Evolutionary conservation across 1,140 invertebrate genomes (phyloP).

Genomic region (Sycophaga agraensis): DNA sequence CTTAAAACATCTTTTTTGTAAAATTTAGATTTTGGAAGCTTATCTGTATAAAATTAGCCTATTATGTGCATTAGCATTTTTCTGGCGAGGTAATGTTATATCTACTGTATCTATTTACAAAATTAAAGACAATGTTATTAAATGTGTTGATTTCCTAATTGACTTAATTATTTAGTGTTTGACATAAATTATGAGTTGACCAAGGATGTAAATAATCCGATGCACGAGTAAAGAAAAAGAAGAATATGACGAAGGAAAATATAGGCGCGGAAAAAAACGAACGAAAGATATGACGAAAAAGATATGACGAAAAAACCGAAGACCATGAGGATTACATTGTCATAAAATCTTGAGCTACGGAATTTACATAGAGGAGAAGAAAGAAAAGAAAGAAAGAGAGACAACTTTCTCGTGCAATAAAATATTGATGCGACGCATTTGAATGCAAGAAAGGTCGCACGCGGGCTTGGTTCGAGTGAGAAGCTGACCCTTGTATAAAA

Average conservation of each 20-base stretch:
- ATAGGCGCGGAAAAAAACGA: background rate
- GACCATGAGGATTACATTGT: slow-evolving; percentile 51
- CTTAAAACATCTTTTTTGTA: too few relatives aligned
- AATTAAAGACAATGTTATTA: too few relatives aligned
- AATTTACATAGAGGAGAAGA: slow-evolving; percentile 45
- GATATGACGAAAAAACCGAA: slow-evolving; percentile 26
- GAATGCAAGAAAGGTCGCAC: slow-evolving; percentile 27
- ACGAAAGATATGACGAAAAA: slow-evolving; percentile 6
- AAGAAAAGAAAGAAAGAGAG: background rate
- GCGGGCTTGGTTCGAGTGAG: too few relatives aligned
- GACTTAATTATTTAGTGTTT: slow-evolving; percentile 16
- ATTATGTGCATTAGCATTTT: too few relatives aligned
- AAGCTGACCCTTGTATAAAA: slow-evolving; percentile 22
- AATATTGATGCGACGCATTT: slow-evolving; percentile 43
- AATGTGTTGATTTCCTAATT: too few relatives aligned
- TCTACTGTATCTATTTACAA: too few relatives aligned
- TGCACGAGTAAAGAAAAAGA: background rate
- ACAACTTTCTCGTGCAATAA: slow-evolving; percentile 34
- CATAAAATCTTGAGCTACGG: slow-evolving; percentile 45
- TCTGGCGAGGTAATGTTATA: too few relatives aligned
- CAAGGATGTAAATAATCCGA: background rate
- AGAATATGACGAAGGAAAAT: background rate
- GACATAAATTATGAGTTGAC: slow-evolving; percentile 24
- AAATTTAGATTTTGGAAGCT: too few relatives aligned
- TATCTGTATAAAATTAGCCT: too few relatives aligned